Percentiles rank a stretch among this genome's conserved stretches.
Evolutionary conservation across 2,113 vertebrate species (phyloP).

Genomic region (Saguinus midas): DNA sequence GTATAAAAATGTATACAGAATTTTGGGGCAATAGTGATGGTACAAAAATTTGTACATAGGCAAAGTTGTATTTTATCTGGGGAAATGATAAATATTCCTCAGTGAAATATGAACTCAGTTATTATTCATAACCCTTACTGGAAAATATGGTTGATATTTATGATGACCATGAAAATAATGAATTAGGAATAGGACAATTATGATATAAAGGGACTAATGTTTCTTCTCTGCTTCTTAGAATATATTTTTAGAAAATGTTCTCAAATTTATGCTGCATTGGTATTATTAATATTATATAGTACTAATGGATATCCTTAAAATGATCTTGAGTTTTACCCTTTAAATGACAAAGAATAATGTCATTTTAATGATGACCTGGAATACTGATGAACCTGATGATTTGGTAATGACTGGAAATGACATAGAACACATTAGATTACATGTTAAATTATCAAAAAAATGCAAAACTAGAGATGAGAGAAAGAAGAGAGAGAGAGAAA

Average conservation of each 20-base stretch:
- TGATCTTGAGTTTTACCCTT: background rate
- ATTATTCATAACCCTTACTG: background rate
- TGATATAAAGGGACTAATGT: background rate
- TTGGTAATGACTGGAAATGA: background rate
- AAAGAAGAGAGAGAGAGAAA: background rate
- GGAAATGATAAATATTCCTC: background rate
- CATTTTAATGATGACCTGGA: background rate
- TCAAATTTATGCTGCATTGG: background rate
- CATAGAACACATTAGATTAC: background rate
- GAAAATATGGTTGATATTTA: background rate
- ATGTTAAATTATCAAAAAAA: background rate
- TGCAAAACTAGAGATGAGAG: background rate
- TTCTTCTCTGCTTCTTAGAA: background rate
- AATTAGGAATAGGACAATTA: background rate
- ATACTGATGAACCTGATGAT: background rate
- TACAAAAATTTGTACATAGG: background rate
- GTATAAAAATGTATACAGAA: background rate
- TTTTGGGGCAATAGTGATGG: background rate
- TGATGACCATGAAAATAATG: background rate
- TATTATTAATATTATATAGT: background rate
- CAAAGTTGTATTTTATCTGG: background rate
- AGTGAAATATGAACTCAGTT: background rate
- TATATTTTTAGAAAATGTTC: background rate
- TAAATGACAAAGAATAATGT: background rate
- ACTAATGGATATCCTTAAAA: background rate